Base-by-base conservation (phyloP, 2,797 vertebrate genomes). In the Pelodytes ibericus region DNA sequence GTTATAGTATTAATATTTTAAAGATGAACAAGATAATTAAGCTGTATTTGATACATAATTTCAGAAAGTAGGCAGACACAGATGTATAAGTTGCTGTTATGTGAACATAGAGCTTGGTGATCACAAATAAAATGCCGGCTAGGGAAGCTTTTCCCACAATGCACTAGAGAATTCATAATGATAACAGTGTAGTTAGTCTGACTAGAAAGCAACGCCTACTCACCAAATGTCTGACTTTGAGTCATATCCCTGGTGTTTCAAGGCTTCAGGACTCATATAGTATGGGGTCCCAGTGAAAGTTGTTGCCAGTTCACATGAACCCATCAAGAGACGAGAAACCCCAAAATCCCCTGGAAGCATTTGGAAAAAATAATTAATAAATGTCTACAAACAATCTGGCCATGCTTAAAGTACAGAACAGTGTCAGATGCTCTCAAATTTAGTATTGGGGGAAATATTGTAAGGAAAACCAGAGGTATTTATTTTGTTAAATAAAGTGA, bases 141-240 rank as follows among this genome's bases (percentile, higher is more conserved):
- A 61, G 61, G 33, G 41, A 60, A 4, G 4, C 10, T 13, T 33
- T 36, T 60, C 44, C 39, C 44, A 77, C 25, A 29, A 15, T 65
- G n/a, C 61, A 61, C 70, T 24, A 7, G 60, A 78, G 44, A 66
- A 44, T 74, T 61, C 27, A 26, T 69, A 27, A 16, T 20, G 9
- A 29, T 53, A 53, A 53, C 18, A 2, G 5, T 15, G 31, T 51
- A 67, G 47, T 25, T 56, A 63, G 49, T 47, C 20, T n/a, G 6
- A 67, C 60, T 66, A 70, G 0, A 27, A 3, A 51, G 63, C 30
- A 29, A 44, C 2, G 8, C 36, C 57, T 79, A 87, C 92, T 91
- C 83, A 96, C 94, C 94, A 96, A 81, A 96, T 93, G 83, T 96
- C 94, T 4, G 94, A 96, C 84, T 96, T 95, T 68, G 91, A 94